Conservation (phyloP, 2,888 invertebrate species). For the Acleris sparsana region DNA sequence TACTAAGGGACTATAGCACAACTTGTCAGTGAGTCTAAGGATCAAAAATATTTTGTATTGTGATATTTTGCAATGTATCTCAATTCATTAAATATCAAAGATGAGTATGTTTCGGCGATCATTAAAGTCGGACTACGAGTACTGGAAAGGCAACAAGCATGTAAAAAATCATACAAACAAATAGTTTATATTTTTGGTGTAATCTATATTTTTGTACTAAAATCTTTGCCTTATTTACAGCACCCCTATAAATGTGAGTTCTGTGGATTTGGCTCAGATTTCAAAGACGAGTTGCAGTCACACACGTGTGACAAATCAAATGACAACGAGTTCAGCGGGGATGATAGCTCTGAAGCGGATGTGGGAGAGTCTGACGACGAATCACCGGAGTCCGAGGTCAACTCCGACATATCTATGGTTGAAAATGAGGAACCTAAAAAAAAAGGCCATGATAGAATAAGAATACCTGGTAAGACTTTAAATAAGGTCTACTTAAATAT, state of each 20-base stretch:
- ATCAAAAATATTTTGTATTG: too few species aligned
- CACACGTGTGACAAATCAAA: constrained; percentile 42
- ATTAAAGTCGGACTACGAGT: too few species aligned
- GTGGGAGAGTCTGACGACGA: constrained; percentile 47
- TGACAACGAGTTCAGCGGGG: constrained; percentile 46
- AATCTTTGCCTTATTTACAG: constrained; percentile 37
- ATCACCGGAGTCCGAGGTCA: constrained; percentile 44
- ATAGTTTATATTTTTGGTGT: too few species aligned
- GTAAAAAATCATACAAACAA: too few species aligned
- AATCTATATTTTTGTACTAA: too few species aligned
- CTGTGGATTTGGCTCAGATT: constrained; percentile 48
- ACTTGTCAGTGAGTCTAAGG: too few species aligned
- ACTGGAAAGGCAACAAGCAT: too few species aligned
- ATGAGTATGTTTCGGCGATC: too few species aligned
- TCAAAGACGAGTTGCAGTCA: constrained; percentile 40
- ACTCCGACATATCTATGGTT: constrained; percentile 56
- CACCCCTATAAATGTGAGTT: constrained; percentile 41
- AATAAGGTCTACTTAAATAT: neutral
- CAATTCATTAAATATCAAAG: too few species aligned
- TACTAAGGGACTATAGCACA: too few species aligned
- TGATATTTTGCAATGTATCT: too few species aligned
- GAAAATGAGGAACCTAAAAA: constrained; percentile 45
- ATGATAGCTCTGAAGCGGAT: constrained; percentile 52
- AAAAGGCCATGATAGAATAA: constrained; percentile 39
- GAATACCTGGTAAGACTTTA: constrained; percentile 43